Conservation (phyloP, 2,113 vertebrate species). For the Gyps fulvus region DNA sequence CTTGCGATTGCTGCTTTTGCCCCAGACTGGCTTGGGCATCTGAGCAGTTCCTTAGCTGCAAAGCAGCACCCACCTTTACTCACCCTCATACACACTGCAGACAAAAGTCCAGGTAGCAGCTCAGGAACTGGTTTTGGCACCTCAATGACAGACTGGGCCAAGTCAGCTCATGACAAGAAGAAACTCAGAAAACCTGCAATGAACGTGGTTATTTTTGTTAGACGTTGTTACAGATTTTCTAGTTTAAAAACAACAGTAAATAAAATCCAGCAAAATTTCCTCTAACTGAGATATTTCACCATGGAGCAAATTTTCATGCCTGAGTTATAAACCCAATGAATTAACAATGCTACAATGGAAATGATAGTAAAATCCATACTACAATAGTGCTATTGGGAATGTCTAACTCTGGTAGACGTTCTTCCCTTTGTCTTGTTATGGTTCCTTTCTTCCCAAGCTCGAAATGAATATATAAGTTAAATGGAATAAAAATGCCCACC, state of each 20-base stretch:
- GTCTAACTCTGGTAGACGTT: neutral
- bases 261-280: neutral
- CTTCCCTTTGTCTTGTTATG: neutral
- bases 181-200: neutral
- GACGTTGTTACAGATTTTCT: neutral
- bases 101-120: neutral
- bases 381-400: neutral
- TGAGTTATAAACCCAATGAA: neutral
- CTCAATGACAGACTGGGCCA: neutral
- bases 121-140: neutral
- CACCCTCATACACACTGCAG: neutral
- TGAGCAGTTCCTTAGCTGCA: neutral
- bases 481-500: conserved; percentile 44
- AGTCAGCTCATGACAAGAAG: neutral
- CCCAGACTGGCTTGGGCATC: neutral
- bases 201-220: neutral
- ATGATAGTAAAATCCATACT: neutral
- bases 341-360: neutral
- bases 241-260: neutral
- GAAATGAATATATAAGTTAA: conserved; percentile 36
- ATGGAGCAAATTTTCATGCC: neutral
- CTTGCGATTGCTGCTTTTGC: neutral
- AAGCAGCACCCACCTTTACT: neutral
- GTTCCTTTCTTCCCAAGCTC: neutral
- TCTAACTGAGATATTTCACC: neutral